Percentiles rank a stretch among this genome's conserved stretches.
These are phyloP conservation scores for Antennarius striatus DNA, from an alignment of 2,113 vertebrate genomes.

Conservation along the genomic window DNA sequence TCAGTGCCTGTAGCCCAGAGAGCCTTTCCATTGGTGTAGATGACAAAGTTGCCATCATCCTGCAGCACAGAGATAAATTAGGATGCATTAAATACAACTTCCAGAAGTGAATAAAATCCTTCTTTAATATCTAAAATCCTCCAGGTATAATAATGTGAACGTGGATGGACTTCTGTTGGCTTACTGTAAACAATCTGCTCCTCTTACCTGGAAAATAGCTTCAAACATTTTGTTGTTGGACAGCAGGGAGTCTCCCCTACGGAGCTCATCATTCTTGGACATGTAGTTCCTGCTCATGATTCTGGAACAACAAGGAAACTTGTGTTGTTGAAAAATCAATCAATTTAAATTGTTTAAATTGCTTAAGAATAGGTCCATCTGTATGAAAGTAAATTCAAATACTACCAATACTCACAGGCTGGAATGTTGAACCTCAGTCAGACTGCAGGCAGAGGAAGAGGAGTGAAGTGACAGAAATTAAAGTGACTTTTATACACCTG, in stretches of 20 bases:
- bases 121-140: too few species aligned
- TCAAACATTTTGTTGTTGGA: slow-evolving; percentile 56
- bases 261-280: slow-evolving; percentile 52
- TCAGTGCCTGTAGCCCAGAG: slow-evolving; percentile 12
- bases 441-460: background rate
- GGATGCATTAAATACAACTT: too few species aligned
- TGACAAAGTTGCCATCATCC: slow-evolving; percentile 57
- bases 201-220: slow-evolving; percentile 54
- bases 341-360: background rate
- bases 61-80: background rate
- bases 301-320: slow-evolving; percentile 8
- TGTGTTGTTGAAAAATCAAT: background rate
- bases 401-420: slow-evolving; percentile 20
- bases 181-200: too few species aligned
- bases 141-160: too few species aligned
- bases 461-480: background rate
- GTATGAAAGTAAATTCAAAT: background rate
- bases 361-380: background rate
- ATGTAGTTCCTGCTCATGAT: slow-evolving; percentile 63
- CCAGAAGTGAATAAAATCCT: too few species aligned
- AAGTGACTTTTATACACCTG: background rate
- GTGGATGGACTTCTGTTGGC: too few species aligned
- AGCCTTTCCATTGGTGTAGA: slow-evolving; percentile 44
- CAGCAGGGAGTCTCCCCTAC: slow-evolving; percentile 43
- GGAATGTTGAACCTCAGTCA: background rate